Evolutionary conservation across 64 coral and sea anemone species (phyloP), one percentile per base, ranked within the genome.

Genomic region (Hydrozoanthus tunicans): DNA sequence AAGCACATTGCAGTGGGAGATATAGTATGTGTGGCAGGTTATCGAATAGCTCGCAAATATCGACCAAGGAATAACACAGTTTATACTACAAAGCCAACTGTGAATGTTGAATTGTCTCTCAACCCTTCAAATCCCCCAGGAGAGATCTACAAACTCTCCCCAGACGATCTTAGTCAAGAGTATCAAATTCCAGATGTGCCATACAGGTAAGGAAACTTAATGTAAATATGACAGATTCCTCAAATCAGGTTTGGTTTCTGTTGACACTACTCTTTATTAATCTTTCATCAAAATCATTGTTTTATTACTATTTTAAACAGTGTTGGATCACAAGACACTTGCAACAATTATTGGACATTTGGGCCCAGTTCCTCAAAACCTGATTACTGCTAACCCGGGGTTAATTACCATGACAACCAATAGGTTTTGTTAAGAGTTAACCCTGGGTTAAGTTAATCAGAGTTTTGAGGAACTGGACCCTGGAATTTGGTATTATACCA

Each of bases 1-100:
- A 94, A 94, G 12, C 82, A 90, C 62, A 73, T 94, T 53, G 70
- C 81, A 78, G 89, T 94, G 51, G 93, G 93, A 8, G 93, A 94
- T 64, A 17, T 94, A 78, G 24, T 94, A 5, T 73, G 78, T 14
- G 65, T 94, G 15, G 43, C 43, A 24, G 90, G 90, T 58, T 94
- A 94, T 58, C 93, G 93, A 20, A 73, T 94, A 64, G 53, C 58
- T 15, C 64, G 79, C 9, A 90, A 84, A 56, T 94, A 90, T 56
- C 72, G 6, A 59, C 62, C 59, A 43, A 82, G 61, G 53, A 94
- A 61, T 79, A 94, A 94, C 65, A 83, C 93, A 70, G 72, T 94
- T 43, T 94, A 94, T 60, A 84, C 60, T 51, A 91, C 93, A 10
- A 91, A 67, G 53, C 59, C 60, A 84, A 10, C 89, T 26, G 80